These are phyloP conservation scores for Rallus crepitans DNA, from an alignment of 2,797 vertebrate species.

Conservation along the genomic window DNA sequence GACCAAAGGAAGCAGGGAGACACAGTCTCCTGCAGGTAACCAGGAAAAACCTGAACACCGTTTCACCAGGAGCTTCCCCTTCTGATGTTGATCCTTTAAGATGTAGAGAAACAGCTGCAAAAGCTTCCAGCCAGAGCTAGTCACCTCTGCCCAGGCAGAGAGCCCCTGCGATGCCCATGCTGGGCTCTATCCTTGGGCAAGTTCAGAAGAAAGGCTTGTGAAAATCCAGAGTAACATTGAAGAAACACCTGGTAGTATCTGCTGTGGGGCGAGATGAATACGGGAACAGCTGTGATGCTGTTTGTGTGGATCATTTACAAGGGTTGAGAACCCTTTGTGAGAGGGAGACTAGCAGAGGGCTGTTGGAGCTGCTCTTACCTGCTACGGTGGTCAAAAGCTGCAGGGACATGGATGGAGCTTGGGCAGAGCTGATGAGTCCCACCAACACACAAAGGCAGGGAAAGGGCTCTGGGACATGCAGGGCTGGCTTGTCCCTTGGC, in stretches of 20 bases:
- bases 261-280: not conserved
- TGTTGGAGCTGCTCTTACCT: not conserved
- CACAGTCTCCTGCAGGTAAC: accelerated
- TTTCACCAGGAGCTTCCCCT: not conserved
- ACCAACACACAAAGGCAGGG: accelerated
- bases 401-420: not conserved
- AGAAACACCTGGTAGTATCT: not conserved
- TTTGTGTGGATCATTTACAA: not conserved
- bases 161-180: not conserved
- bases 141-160: not conserved
- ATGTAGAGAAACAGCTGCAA: not conserved
- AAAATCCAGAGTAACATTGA: not conserved
- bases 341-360: not conserved
- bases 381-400: accelerated
- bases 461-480: not conserved
- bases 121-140: not conserved
- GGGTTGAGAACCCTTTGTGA: not conserved
- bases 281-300: not conserved
- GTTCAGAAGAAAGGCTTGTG: not conserved
- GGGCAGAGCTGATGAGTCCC: not conserved
- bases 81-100: not conserved
- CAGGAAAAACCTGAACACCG: not conserved
- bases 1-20: not conserved
- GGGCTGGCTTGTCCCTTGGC: not conserved
- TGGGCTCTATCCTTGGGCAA: not conserved